phyloP scores from a whole-genome alignment of 2,888 invertebrate genomes.

The Eilema depressum region DNA sequence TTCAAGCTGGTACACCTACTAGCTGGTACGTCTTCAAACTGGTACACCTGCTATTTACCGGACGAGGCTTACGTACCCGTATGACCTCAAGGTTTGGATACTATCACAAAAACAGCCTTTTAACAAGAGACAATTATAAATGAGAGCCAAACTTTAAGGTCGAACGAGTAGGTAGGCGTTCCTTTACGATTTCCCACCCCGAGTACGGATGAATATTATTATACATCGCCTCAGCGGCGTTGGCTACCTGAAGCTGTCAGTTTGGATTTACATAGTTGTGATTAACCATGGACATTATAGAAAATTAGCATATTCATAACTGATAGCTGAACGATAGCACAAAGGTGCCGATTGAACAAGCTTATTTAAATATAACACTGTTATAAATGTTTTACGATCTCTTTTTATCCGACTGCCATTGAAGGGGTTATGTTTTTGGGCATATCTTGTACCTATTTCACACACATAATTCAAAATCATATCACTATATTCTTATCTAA shows the following conservation, averaged over 20 bases:
- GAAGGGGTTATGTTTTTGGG: neutral
- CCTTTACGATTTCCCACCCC: too few species aligned
- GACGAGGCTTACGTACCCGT: too few species aligned
- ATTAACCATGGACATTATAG: slow-evolving; percentile 8
- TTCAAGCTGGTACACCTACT: too few species aligned
- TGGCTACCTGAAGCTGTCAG: neutral
- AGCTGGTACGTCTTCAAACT: too few species aligned
- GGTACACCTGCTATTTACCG: too few species aligned
- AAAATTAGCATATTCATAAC: slow-evolving; percentile 9
- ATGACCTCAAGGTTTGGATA: too few species aligned
- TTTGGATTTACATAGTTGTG: neutral
- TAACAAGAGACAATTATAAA: too few species aligned
- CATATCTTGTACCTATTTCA: neutral
- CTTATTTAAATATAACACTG: neutral
- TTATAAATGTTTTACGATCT: neutral
- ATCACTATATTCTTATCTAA: too few species aligned
- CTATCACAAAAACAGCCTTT: too few species aligned
- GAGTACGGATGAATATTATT: neutral
- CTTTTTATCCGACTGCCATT: neutral
- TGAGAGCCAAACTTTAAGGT: too few species aligned
- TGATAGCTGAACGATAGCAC: neutral
- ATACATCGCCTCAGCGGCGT: neutral
- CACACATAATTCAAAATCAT: neutral
- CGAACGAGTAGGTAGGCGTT: too few species aligned
- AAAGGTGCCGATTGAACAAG: neutral